A percentile compares a stretch with the other conserved stretches of the same genome.
phyloP scores from a whole-genome alignment of 2,797 vertebrate species.

The Tympanoctomys barrerae region DNA sequence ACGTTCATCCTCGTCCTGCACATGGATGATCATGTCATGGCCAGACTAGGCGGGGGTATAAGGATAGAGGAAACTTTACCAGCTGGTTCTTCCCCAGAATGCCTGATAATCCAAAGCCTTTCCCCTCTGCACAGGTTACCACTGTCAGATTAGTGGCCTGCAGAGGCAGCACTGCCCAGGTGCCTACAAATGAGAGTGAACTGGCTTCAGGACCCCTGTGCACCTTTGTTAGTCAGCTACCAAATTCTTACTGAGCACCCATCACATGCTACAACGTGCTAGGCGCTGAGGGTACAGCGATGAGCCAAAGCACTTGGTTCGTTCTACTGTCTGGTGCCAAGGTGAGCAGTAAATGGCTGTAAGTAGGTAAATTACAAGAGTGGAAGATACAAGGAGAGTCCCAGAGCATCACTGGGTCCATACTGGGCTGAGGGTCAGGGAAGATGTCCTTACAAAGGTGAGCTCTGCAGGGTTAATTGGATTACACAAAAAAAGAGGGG shows the following conservation, averaged over 20 bases:
- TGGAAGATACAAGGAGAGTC: not conserved
- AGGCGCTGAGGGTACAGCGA: not conserved
- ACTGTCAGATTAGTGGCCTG: not conserved
- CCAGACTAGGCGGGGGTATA: not conserved
- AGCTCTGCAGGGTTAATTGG: not conserved
- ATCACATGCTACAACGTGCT: not conserved
- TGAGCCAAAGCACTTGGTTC: not conserved
- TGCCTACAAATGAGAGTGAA: not conserved
- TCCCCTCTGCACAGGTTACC: not conserved
- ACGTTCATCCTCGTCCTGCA: not conserved
- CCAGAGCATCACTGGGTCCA: not conserved
- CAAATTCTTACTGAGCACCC: not conserved
- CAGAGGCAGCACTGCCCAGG: not conserved
- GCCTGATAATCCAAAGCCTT: not conserved
- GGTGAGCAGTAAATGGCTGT: not conserved
- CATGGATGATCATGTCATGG: not conserved
- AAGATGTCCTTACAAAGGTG: not conserved
- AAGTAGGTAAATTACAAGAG: slow-evolving; percentile 6
- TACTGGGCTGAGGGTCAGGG: not conserved
- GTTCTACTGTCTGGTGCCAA: not conserved
- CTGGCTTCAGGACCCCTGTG: not conserved
- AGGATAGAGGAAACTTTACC: slow-evolving; percentile 14
- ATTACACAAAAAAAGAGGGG: not conserved
- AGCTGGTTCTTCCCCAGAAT: not conserved
- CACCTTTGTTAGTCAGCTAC: not conserved